phyloP scores from a whole-genome alignment of 2,888 invertebrate species.

The Phalera bucephala region DNA sequence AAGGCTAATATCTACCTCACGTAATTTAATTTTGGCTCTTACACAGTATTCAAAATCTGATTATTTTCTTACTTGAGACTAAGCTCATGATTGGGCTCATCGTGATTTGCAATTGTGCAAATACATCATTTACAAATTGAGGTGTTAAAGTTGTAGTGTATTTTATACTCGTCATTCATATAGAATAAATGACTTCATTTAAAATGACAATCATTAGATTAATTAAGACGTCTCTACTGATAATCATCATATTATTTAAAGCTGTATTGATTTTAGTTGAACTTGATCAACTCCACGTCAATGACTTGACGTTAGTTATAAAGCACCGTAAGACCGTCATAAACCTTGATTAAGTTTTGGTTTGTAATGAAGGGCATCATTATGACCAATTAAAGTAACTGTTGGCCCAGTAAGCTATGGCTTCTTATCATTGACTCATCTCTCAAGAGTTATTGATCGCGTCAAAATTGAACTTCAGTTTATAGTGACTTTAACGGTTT shows the following conservation, averaged over 20 bases:
- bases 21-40: no score
- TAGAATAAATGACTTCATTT: no score
- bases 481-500: not conserved
- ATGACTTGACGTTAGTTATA: slow-evolving; percentile 11
- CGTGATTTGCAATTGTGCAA: no score
- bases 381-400: slow-evolving; percentile 23
- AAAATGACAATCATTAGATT: no score
- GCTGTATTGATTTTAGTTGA: not conserved
- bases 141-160: no score
- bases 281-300: not conserved
- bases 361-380: slow-evolving; percentile 14
- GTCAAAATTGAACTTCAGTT: not conserved
- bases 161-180: no score
- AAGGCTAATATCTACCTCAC: no score
- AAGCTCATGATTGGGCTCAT: no score
- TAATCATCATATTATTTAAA: not conserved
- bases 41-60: no score
- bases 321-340: slow-evolving; percentile 10
- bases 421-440: not conserved
- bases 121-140: no score
- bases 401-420: slow-evolving; percentile 9
- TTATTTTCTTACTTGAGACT: no score
- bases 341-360: slow-evolving; percentile 17
- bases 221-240: no score
- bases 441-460: not conserved